Base-by-base conservation (phyloP, 2,113 vertebrate genomes). In the Dermatemys mawii region DNA sequence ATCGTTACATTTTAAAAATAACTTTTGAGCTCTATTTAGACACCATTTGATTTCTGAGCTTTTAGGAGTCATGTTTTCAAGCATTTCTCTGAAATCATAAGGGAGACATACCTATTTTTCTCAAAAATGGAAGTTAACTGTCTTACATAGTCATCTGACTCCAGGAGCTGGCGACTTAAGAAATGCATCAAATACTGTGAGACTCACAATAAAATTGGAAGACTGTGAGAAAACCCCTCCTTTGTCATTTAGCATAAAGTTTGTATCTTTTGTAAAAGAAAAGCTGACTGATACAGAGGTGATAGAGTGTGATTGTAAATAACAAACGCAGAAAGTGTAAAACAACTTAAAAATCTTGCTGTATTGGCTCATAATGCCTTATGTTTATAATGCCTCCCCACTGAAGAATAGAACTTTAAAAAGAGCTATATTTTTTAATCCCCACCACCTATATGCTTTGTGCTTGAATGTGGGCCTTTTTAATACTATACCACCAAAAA, bases 301-400 rank as follows among this genome's bases (percentile, higher is more conserved):
- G 55, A 38, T 16, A 57, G 24, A 57, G 51, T 67, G 22, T 85
- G 78, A 63, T 48, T 5, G 48, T 81, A 41, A 86, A 26, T 55
- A 84, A 41, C 55, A 83, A 63, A 93, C 93, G 41, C 55, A 92
- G 90, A 60, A 93, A 90, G 3, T 92, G 97, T 97, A 96, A 96
- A 98, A 96, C 90, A 97, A 92, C 91, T 90, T 93, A 92, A 96
- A 97, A 98, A 95, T 57, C 16, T 3, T 92, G 95, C 93, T 96
- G 95, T 94, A 95, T 80, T 93, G 95, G 90, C 84, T 96, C 96
- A 93, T 97, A 80, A 80, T 93, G 93, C 87, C 83, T 97, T 98
- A 98, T 98, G 98, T 98, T 97, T 98, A 89, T 95, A 94, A 94
- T 44, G 91, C 97, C 97, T 96, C 92, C 94, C 86, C 87, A 91